Conservation (phyloP, 2,888 invertebrate genomes). For the Eurytoma californica region DNA sequence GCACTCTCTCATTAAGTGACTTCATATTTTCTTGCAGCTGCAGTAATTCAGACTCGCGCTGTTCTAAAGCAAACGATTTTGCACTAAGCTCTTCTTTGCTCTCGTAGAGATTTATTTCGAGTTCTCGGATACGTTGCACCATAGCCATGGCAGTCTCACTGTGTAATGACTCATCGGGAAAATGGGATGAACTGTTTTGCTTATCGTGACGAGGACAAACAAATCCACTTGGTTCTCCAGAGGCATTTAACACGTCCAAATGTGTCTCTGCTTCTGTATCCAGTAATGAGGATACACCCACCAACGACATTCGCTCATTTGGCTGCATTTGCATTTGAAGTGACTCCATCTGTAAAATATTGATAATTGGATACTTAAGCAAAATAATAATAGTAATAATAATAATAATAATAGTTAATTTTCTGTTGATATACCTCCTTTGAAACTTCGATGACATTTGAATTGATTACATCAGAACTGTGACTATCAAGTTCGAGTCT, state of each 20-base stretch:
- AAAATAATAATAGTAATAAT: background rate
- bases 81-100: constrained; percentile 80
- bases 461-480: constrained; percentile 14
- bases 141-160: background rate
- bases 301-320: constrained; percentile 23
- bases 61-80: constrained; percentile 78
- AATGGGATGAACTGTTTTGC: background rate
- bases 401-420: too few relatives aligned
- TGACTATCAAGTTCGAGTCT: constrained; percentile 60
- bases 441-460: constrained; percentile 43
- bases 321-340: constrained; percentile 24
- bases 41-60: constrained; percentile 79
- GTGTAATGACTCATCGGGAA: background rate
- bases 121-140: constrained; percentile 56
- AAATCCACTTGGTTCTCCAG: constrained; percentile 33
- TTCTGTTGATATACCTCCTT: constrained; percentile 37
- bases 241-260: constrained; percentile 11
- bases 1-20: constrained; percentile 77
- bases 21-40: constrained; percentile 78
- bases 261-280: constrained; percentile 21
- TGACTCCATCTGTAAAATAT: constrained; percentile 30
- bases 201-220: constrained; percentile 50
- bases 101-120: constrained; percentile 77
- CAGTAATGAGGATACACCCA: constrained; percentile 1
- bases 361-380: background rate